Base-by-base conservation (phyloP, 1,140 invertebrate species). In the Himalopsyche phryganea region DNA sequence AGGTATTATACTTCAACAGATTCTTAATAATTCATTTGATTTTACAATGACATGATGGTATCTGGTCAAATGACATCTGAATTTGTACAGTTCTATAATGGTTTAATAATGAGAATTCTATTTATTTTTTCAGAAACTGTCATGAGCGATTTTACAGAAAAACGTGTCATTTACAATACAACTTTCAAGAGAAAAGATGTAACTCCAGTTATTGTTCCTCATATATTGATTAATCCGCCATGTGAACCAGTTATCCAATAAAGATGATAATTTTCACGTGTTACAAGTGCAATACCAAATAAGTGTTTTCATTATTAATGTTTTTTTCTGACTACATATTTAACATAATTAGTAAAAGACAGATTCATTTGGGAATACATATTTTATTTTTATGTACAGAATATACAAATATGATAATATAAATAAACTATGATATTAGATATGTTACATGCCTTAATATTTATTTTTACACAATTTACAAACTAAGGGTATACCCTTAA, bases 101-200 rank as follows among this genome's bases (percentile, higher is more conserved):
- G 4, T 46, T 6, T 14, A 46, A 7, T 14, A 46, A 7, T 6
- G 3, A n/a, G 17, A 6, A 13, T 40, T 40, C n/a, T 11, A 40
- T n/a, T 40, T 5, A 40, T 40, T 13, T 40, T 40, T 40, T 40
- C 38, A 40, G 38, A 13, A n/a, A 40, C 11, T 40, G n/a, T n/a
- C 11, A 40, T 40, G 15, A 40, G 11, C 11, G 38, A 40, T 40
- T 40, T 40, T n/a, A 40, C 15, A 18, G 45, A 19, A 11, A 40
- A 49, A 23, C 33, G 47, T 38, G 35, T 56, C 19, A 56, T 56
- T 47, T 49, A 49, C 20, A 56, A 49, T 19, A 49, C 33, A 6
- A 56, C 32, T 14, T 48, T 56, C 33, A 56, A 56, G 44, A 46
- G 10, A 56, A 46, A 35, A 35, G 45, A 56, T 3, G 20, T 9